Evolutionary conservation across 2,888 invertebrate genomes (phyloP).

Genomic region (Cylindroiulus punctatus): DNA sequence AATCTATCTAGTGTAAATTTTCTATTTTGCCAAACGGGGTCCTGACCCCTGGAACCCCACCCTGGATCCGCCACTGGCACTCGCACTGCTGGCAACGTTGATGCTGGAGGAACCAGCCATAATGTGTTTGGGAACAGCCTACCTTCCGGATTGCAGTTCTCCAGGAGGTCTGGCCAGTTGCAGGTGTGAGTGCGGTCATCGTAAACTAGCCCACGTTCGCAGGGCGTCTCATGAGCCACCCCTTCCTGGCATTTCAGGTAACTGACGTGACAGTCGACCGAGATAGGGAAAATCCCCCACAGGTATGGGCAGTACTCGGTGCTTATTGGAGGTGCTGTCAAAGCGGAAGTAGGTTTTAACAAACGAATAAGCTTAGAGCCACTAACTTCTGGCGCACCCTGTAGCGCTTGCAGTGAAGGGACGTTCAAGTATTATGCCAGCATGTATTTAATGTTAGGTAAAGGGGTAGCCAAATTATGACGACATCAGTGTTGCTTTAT

Average conservation of each 20-base stretch:
- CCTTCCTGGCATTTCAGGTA: slow-evolving; percentile 89
- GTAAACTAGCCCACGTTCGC: slow-evolving; percentile 88
- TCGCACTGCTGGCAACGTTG: no score
- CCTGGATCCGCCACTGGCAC: no score
- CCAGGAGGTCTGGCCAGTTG: slow-evolving; percentile 92
- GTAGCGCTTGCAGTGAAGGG: not conserved
- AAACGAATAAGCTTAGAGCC: not conserved
- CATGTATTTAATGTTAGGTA: no score
- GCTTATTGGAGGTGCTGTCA: slow-evolving; percentile 59
- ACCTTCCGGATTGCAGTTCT: slow-evolving; percentile 89
- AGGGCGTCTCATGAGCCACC: slow-evolving; percentile 76
- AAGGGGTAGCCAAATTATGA: not conserved
- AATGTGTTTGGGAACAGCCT: slow-evolving; percentile 58
- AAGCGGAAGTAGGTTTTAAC: not conserved
- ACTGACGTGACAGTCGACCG: slow-evolving; percentile 81
- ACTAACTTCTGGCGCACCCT: not conserved
- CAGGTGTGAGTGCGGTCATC: slow-evolving; percentile 88
- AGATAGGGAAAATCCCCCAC: slow-evolving; percentile 87
- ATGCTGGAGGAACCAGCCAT: no score
- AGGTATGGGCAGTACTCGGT: slow-evolving; percentile 68
- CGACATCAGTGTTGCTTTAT: no score
- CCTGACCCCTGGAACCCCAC: no score
- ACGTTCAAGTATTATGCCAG: not conserved
- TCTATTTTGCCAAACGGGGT: no score
- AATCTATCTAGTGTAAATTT: no score